Percentiles rank a stretch among this genome's conserved stretches.
Conservation (phyloP, 2,113 vertebrate species). For the Clarias macrocephalus region DNA sequence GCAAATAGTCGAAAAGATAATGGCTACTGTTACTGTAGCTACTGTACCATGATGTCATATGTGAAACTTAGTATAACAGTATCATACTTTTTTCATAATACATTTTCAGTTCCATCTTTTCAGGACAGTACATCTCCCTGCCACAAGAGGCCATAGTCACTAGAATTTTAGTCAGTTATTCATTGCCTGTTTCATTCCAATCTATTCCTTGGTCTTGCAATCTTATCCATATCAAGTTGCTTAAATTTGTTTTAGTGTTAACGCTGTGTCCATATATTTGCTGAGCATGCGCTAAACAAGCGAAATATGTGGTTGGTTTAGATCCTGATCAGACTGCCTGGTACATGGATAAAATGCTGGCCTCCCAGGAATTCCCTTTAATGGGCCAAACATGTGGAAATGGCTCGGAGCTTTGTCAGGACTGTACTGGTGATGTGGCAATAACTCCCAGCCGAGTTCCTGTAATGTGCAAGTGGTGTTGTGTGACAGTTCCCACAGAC, state of each 20-base stretch:
- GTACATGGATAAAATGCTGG: too few species aligned
- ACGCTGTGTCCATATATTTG: not conserved
- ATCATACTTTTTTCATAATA: too few species aligned
- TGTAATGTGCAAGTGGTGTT: too few species aligned
- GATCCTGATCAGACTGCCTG: too few species aligned
- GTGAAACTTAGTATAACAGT: not conserved
- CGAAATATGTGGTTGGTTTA: not conserved
- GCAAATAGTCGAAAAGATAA: not conserved
- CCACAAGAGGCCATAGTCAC: not conserved
- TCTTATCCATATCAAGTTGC: not conserved
- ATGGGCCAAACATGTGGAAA: too few species aligned
- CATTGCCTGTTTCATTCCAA: not conserved
- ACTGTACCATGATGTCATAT: not conserved
- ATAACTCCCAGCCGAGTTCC: too few species aligned
- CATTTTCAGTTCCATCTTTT: too few species aligned
- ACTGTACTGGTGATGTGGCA: too few species aligned
- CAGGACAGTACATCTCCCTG: not conserved
- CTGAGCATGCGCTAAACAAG: not conserved
- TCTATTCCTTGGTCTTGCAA: not conserved
- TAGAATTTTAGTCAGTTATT: not conserved
- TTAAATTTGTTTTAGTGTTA: not conserved
- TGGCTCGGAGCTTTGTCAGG: too few species aligned
- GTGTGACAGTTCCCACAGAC: too few species aligned
- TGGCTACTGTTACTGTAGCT: not conserved
- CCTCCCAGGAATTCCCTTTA: too few species aligned